Percentiles rank a stretch among this genome's conserved stretches.
phyloP scores from a whole-genome alignment of 2,113 vertebrate genomes.

The Atractosteus spatula region DNA sequence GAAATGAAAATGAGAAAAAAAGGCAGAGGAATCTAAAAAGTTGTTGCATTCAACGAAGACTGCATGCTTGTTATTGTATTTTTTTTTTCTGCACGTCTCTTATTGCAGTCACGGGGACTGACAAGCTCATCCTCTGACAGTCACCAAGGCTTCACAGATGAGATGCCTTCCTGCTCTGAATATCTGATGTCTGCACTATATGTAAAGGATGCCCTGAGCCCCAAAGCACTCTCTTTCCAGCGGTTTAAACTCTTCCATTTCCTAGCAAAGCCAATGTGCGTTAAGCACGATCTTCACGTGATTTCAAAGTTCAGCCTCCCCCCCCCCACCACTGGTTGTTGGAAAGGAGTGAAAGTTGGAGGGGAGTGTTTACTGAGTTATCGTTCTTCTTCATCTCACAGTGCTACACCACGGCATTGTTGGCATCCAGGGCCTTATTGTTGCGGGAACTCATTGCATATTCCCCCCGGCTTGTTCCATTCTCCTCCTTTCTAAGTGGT shows the following conservation, averaged over 20 bases:
- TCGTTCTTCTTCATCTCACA: constrained; percentile 31
- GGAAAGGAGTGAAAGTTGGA: neutral
- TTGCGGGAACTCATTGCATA: constrained; percentile 95
- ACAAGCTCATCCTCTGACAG: constrained; percentile 53
- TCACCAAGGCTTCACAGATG: constrained; percentile 63
- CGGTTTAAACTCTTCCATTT: constrained; percentile 31
- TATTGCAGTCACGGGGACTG: constrained; percentile 39
- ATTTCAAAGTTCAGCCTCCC: constrained; percentile 47
- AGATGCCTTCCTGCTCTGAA: constrained; percentile 65
- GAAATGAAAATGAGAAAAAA: constrained; percentile 42
- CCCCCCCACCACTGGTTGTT: constrained; percentile 33
- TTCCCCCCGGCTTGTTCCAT: constrained; percentile 86
- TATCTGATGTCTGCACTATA: constrained; percentile 56
- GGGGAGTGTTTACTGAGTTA: constrained; percentile 22
- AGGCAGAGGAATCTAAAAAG: constrained; percentile 32
- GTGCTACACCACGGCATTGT: constrained; percentile 82
- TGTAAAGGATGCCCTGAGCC: constrained; percentile 53
- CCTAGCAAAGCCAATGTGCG: constrained; percentile 42
- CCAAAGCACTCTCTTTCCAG: constrained; percentile 40
- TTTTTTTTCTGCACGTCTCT: constrained; percentile 52
- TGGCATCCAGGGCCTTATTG: constrained; percentile 81
- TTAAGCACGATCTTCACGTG: constrained; percentile 30
- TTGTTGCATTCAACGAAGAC: constrained; percentile 57
- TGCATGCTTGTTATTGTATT: constrained; percentile 59
- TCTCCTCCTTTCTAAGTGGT: constrained; percentile 94